Percentiles rank a stretch among this genome's conserved stretches.
phyloP scores from a whole-genome alignment of 2,797 vertebrate species.

The Streptopelia turtur region DNA sequence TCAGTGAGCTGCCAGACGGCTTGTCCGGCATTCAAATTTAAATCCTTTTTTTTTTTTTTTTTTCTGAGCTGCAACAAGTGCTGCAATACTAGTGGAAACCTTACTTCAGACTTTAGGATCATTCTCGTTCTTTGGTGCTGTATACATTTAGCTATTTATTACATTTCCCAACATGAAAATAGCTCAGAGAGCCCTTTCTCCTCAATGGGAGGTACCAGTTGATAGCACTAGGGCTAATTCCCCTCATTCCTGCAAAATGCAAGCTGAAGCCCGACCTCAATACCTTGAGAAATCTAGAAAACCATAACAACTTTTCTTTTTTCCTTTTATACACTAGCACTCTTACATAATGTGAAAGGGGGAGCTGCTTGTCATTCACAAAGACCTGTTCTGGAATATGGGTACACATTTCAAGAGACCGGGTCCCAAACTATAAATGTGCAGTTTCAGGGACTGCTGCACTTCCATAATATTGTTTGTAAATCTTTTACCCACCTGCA shows the following conservation, averaged over 20 bases:
- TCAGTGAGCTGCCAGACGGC: background rate
- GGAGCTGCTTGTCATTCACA: background rate
- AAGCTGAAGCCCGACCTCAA: background rate
- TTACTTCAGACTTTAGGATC: background rate
- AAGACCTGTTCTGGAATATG: background rate
- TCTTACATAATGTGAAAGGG: background rate
- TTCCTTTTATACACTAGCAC: background rate
- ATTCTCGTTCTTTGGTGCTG: background rate
- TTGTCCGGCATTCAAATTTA: background rate
- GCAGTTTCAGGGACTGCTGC: background rate
- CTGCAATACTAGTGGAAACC: background rate
- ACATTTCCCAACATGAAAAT: background rate
- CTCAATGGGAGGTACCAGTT: background rate
- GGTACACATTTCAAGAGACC: background rate
- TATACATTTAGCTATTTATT: background rate
- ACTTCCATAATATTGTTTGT: background rate
- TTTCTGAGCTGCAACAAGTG: background rate
- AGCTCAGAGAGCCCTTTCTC: background rate
- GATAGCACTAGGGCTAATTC: background rate
- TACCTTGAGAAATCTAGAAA: background rate
- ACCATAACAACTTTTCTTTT: background rate
- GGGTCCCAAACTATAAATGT: background rate
- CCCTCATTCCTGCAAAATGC: background rate
- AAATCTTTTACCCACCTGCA: background rate
- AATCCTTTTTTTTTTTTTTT: background rate